Percentiles rank a stretch among this genome's conserved stretches.
Conservation (phyloP, 2,888 invertebrate genomes). For the Agrypnus murinus region DNA sequence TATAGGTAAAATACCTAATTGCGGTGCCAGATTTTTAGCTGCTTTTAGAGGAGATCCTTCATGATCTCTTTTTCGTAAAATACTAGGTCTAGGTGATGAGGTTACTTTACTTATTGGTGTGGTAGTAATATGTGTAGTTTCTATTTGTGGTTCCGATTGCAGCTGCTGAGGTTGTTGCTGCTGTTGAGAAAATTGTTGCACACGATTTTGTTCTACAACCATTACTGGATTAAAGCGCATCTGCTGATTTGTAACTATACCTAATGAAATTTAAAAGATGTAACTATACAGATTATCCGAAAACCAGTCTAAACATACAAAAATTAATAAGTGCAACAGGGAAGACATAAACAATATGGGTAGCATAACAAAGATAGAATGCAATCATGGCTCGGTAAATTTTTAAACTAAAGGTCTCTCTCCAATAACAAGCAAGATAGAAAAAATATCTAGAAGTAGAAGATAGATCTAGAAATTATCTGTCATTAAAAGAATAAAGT, state of each 20-base stretch:
- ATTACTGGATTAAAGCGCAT: slow-evolving; percentile 70
- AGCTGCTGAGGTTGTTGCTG: slow-evolving; percentile 38
- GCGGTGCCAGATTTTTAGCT: slow-evolving; percentile 75
- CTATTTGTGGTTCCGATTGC: slow-evolving; percentile 41
- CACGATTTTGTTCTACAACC: slow-evolving; percentile 68
- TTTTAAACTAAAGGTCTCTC: too few species aligned
- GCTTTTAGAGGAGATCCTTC: slow-evolving; percentile 82
- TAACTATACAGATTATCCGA: too few species aligned
- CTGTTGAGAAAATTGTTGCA: slow-evolving; percentile 54
- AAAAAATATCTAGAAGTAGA: slow-evolving; percentile 8
- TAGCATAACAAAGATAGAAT: too few species aligned
- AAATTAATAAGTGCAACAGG: too few species aligned
- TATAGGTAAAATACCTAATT: slow-evolving; percentile 46
- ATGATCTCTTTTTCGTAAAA: slow-evolving; percentile 90
- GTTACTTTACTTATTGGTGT: slow-evolving; percentile 63
- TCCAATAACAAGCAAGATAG: too few species aligned
- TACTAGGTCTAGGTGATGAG: slow-evolving; percentile 84
- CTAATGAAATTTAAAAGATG: slow-evolving; percentile 46
- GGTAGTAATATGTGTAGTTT: slow-evolving; percentile 38
- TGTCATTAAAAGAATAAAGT: too few species aligned
- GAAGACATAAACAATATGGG: too few species aligned
- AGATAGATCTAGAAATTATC: too few species aligned
- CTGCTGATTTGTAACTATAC: slow-evolving; percentile 63
- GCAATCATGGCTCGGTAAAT: too few species aligned
- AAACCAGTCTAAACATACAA: too few species aligned